Conservation (phyloP, 2,888 invertebrate genomes). For the Eupeodes luniger region DNA sequence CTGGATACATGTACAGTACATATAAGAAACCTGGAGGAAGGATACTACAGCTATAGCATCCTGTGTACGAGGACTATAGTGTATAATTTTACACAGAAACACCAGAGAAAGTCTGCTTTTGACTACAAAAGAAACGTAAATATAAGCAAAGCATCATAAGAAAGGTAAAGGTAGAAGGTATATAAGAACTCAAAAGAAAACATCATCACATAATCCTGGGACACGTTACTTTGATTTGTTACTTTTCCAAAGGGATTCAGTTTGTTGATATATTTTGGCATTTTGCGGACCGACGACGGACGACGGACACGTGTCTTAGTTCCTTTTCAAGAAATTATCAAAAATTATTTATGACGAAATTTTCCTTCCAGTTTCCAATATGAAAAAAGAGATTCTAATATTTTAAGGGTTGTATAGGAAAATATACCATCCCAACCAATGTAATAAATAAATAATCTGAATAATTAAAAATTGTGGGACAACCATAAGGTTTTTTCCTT, state of each 20-base stretch:
- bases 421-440: neutral
- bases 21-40: neutral
- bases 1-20: too few relatives aligned
- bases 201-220: neutral
- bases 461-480: conserved; percentile 25
- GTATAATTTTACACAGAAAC: conserved; percentile 2
- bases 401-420: neutral
- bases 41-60: conserved; percentile 22
- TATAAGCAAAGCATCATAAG: too few relatives aligned
- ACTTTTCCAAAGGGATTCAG: neutral
- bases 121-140: neutral
- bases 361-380: neutral
- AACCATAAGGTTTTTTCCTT: neutral
- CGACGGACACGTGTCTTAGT: too few relatives aligned
- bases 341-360: neutral
- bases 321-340: neutral
- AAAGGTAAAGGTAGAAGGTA: neutral
- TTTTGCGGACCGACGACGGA: neutral
- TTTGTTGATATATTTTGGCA: neutral
- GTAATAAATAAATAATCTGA: neutral
- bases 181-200: neutral
- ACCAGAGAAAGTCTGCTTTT: conserved; percentile 15
- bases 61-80: neutral
- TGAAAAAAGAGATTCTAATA: neutral
- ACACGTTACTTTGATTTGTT: conserved; percentile 31